Conservation (phyloP, 2,797 vertebrate species). For the Champsocephalus esox region DNA sequence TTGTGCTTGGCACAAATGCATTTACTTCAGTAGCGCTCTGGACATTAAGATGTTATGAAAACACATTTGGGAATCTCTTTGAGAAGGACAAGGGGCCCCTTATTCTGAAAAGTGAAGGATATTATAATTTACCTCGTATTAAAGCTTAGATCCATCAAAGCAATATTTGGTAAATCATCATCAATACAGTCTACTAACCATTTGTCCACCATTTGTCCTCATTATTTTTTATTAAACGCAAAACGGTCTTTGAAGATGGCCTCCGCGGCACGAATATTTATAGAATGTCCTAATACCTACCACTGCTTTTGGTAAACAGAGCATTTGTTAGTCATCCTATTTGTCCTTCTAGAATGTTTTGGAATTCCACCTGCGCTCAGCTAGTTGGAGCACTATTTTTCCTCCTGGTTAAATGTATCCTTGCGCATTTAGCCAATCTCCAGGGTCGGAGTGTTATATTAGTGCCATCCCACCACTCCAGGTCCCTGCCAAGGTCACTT, state of each 20-base stretch:
- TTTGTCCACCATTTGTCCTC: background rate
- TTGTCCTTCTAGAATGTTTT: conserved; percentile 6
- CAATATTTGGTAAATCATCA: conserved; percentile 2
- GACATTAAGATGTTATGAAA: conserved; percentile 29
- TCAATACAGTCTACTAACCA: background rate
- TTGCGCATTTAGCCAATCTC: conserved; percentile 49
- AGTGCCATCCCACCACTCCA: conserved; percentile 68
- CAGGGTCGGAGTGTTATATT: conserved; percentile 67
- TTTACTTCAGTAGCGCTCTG: conserved; percentile 37
- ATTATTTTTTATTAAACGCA: background rate
- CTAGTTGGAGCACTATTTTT: conserved; percentile 25
- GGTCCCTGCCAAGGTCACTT: conserved; percentile 81
- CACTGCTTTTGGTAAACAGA: background rate
- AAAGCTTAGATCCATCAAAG: background rate
- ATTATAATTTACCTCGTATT: conserved; percentile 11
- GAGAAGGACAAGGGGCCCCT: background rate
- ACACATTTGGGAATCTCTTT: conserved; percentile 17
- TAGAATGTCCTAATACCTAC: background rate
- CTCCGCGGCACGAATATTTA: background rate
- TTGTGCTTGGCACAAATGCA: conserved; percentile 30
- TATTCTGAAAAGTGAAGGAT: background rate
- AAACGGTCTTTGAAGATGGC: background rate
- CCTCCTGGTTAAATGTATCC: conserved; percentile 43
- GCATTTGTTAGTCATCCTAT: background rate
- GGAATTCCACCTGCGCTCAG: conserved; percentile 1